Evolutionary conservation across 2,888 invertebrate genomes (phyloP), one percentile per base, ranked within the genome.

Genomic region (Kryphioiulus occultus): DNA sequence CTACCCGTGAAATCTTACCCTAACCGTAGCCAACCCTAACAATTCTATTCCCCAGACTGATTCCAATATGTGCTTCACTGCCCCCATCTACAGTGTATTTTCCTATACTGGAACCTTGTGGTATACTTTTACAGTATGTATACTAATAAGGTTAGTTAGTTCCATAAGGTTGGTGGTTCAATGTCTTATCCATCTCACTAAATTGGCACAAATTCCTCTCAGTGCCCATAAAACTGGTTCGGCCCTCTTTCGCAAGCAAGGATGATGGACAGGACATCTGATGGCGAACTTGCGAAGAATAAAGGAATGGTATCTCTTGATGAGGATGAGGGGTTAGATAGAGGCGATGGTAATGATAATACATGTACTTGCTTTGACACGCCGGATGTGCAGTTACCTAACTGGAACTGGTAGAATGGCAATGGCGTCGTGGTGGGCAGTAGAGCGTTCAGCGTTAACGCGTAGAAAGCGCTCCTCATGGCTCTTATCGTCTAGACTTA

Each of bases 351-450:
- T 59, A 59, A 59, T 59, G 59, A 59, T 59, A 22, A n/a, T 22
- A 59, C n/a, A n/a, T n/a, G 22, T 59, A 22, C 59, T 59, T 59
- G 59, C 7, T 59, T 1, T 4, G 59, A 59, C 59, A 22, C 59
- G 17, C 59, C n/a, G 59, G 59, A 59, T 59, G 59, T 59, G 59
- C 59, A 59, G 59, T 59, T 59, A 59, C 59, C 59, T 59, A 59
- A 59, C 59, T 59, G 59, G 59, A 59, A 59, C 59, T 59, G n/a
- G 59, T 59, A 59, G 59, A n/a, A n/a, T n/a, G n/a, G n/a, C n/a
- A 59, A 59, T 59, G 59, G 59, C 59, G 59, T 59, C 59, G 59
- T 59, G 59, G 59, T 59, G 59, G 59, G 59, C 59, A 59, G 22
- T 22, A 22, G 59, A 59, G 59, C 59, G 59, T 59, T 4, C 59